These are phyloP conservation scores for Rhorus exstirpatorius DNA, from an alignment of 2,888 invertebrate genomes.

Conservation along the genomic window DNA sequence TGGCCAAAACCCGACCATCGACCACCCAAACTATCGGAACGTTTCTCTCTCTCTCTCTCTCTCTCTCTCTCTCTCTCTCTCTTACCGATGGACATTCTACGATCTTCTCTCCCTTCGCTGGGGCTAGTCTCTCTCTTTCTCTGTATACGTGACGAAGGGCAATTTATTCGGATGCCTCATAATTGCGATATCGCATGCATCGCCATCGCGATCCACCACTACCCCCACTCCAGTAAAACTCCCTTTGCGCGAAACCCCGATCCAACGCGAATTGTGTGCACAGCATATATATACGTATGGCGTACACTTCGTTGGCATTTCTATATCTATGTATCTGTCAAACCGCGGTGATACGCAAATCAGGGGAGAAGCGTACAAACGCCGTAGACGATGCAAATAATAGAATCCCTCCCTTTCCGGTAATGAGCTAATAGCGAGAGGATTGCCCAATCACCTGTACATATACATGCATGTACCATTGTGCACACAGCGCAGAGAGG, in stretches of 20 bases:
- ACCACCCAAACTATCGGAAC: conserved; percentile 32
- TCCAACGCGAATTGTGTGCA: neutral
- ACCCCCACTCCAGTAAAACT: neutral
- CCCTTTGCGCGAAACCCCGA: conserved; percentile 20
- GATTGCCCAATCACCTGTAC: neutral
- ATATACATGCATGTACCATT: neutral
- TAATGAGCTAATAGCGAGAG: conserved; percentile 37
- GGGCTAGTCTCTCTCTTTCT: conserved; percentile 4
- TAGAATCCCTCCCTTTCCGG: neutral
- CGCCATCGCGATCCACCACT: conserved; percentile 55
- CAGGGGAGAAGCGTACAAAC: conserved; percentile 14
- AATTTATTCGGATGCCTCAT: conserved; percentile 82
- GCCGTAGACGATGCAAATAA: conserved; percentile 46
- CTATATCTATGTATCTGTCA: conserved; percentile 16
- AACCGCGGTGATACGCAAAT: conserved; percentile 21
- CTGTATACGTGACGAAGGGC: conserved; percentile 76
- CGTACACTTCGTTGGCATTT: too few relatives aligned
- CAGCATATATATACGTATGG: neutral
- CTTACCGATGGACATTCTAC: conserved; percentile 13
- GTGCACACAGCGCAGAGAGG: neutral
- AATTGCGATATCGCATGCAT: conserved; percentile 82
- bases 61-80: conserved; percentile 19
- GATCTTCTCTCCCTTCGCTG: conserved; percentile 8
- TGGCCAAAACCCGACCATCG: conserved; percentile 38
- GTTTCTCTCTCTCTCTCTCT: conserved; percentile 14